Conservation (phyloP, 2,113 vertebrate genomes). For the Salminus brasiliensis region DNA sequence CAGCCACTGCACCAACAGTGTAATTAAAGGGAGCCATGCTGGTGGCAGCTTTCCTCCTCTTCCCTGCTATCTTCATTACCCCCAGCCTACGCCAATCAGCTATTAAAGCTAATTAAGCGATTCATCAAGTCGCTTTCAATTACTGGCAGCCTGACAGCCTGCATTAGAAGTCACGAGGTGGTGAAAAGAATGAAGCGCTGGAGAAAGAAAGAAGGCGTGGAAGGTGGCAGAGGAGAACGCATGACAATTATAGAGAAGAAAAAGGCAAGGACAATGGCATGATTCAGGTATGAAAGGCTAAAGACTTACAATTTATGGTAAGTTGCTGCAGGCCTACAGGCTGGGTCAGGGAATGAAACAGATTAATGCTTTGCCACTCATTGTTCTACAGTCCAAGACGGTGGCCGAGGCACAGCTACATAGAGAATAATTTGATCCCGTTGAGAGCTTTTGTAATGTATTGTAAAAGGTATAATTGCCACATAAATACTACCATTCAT, state of each 20-base stretch:
- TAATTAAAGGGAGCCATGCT: slow-evolving; percentile 80
- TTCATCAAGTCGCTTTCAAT: slow-evolving; percentile 96
- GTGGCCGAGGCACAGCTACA: no score
- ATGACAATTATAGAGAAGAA: slow-evolving; percentile 32
- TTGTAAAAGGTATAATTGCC: not conserved
- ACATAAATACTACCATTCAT: not conserved
- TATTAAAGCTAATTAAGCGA: slow-evolving; percentile 93
- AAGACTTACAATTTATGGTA: not conserved
- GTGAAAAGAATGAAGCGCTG: slow-evolving; percentile 31
- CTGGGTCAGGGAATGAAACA: not conserved
- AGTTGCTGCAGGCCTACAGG: not conserved
- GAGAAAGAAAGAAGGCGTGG: not conserved
- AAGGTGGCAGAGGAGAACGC: not conserved
- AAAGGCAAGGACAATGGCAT: slow-evolving; percentile 15
- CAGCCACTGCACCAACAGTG: slow-evolving; percentile 59
- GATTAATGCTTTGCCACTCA: not conserved
- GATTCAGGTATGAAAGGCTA: not conserved
- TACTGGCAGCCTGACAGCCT: slow-evolving; percentile 89
- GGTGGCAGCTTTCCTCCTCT: slow-evolving; percentile 74
- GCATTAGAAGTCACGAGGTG: slow-evolving; percentile 83
- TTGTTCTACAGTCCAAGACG: not conserved
- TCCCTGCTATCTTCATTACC: slow-evolving; percentile 86
- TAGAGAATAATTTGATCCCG: no score
- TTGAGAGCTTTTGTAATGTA: not conserved
- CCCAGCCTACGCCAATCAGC: slow-evolving; percentile 86